Base-by-base conservation (phyloP, 2,888 invertebrate species). In the Clusia tigrina region DNA sequence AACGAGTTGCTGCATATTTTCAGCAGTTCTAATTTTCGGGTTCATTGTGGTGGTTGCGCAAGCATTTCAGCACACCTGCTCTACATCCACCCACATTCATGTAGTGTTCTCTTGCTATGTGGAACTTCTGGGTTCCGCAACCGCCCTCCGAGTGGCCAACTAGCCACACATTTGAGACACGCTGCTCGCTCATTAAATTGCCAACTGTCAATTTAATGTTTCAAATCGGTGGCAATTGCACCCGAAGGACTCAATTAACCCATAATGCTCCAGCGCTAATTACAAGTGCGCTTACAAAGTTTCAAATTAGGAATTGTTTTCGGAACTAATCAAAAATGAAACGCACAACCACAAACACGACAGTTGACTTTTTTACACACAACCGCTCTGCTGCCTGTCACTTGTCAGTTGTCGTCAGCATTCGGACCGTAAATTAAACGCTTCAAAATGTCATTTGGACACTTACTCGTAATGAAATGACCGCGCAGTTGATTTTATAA, bases 361-460 rank as follows among this genome's bases (percentile, higher is more conserved):
- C 70, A 72, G 71, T 74, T 74, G 74, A 74, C 73, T 71, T 67
- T 56, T 57, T 32, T 32, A n/a, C 32, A 48, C 46, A 54, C 37
- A 9, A 32, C 32, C 12, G 32, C 15, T 15, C 6, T 12, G 20
- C 3, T 22, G 42, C 48, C 66, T 64, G 54, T 61, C 57, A 70
- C 60, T 65, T 66, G 67, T 67, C 74, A 74, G 70, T 74, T 48
- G n/a, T n/a, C n/a, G n/a, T n/a, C n/a, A n/a, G n/a, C n/a, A n/a
- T n/a, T n/a, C n/a, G 48, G 75, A 66, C 75, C 72, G 74, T 75
- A 74, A 76, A 74, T 74, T 76, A 71, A 74, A 72, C 65, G 68
- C 69, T 26, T 46, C 46, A 46, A 46, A 55, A 23, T 56, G 56
- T 37, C 56, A 42, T 23, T 56, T 38, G 9, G 1, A 48, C 22